A percentile compares a stretch with the other conserved stretches of the same genome.
phyloP scores from a whole-genome alignment of 2,797 vertebrate genomes.

The Triplophysa yarkandensis region DNA sequence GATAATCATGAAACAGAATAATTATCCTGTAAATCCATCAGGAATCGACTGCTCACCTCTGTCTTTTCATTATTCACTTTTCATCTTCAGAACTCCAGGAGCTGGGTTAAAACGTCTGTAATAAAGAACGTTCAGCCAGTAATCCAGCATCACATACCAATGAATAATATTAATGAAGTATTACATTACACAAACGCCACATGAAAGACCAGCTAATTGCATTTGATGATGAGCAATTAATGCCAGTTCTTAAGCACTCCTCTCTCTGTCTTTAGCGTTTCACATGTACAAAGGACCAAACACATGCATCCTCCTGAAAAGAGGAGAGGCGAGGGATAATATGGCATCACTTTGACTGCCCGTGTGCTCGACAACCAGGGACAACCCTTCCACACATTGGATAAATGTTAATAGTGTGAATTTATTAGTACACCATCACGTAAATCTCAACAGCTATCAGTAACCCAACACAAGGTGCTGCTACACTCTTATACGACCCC shows the following conservation, averaged over 20 bases:
- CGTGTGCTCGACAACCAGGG: constrained; percentile 80
- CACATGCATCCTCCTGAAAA: constrained; percentile 58
- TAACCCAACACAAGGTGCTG: constrained; percentile 87
- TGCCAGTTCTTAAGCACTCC: constrained; percentile 93
- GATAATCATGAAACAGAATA: constrained; percentile 96
- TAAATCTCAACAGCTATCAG: constrained; percentile 83
- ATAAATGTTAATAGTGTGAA: constrained; percentile 92
- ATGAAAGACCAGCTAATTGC: constrained; percentile 99
- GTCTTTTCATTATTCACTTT: constrained; percentile 85
- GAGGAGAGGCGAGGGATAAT: constrained; percentile 81
- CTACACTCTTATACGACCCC: constrained; percentile 88
- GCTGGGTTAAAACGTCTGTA: constrained; percentile 93
- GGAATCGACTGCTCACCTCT: constrained; percentile 91
- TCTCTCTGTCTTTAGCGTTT: constrained; percentile 53
- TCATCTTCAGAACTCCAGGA: constrained; percentile 90
- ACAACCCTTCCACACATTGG: constrained; percentile 86
- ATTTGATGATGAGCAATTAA: constrained; percentile 99
- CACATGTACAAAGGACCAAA: constrained; percentile 38
- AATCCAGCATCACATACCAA: constrained; percentile 98
- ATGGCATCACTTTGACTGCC: constrained; percentile 82
- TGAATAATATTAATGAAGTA: constrained; percentile 99
- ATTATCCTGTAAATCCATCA: constrained; percentile 98
- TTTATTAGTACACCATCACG: constrained; percentile 87
- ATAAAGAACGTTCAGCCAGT: constrained; percentile 97
- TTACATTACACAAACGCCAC: constrained; percentile 99